These are phyloP conservation scores for Ptilonorhynchus violaceus DNA, from an alignment of 2,113 vertebrate genomes.

Conservation along the genomic window DNA sequence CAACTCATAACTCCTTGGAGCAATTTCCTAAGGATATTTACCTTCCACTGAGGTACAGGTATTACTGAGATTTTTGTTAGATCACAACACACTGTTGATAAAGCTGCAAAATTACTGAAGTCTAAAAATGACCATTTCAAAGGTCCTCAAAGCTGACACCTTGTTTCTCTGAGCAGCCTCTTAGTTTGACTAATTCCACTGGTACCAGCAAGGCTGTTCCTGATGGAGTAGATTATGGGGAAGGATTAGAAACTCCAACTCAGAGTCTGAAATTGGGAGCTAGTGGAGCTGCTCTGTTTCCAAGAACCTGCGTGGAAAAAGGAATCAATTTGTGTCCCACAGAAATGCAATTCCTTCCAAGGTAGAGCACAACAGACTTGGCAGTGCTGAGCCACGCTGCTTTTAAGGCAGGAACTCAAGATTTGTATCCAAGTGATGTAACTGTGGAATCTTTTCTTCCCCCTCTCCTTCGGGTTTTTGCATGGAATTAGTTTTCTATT, in stretches of 20 bases:
- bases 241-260: background rate
- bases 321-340: background rate
- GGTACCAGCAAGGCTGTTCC: background rate
- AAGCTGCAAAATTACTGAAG: background rate
- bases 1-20: background rate
- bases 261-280: background rate
- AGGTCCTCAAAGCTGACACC: background rate
- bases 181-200: background rate
- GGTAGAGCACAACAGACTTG: background rate
- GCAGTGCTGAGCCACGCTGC: background rate
- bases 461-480: background rate
- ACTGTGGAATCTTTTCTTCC: background rate
- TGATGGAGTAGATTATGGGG: background rate
- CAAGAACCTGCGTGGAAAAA: background rate
- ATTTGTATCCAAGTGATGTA: background rate
- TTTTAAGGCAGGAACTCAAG: slow-evolving; percentile 5
- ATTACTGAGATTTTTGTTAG: background rate
- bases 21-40: background rate
- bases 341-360: background rate
- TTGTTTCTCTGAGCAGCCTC: background rate
- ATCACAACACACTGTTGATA: background rate
- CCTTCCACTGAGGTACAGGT: background rate
- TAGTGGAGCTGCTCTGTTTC: background rate
- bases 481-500: slow-evolving; percentile 5
- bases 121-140: background rate